phyloP scores from a whole-genome alignment of 2,797 vertebrate species.

The Melopsittacus undulatus region DNA sequence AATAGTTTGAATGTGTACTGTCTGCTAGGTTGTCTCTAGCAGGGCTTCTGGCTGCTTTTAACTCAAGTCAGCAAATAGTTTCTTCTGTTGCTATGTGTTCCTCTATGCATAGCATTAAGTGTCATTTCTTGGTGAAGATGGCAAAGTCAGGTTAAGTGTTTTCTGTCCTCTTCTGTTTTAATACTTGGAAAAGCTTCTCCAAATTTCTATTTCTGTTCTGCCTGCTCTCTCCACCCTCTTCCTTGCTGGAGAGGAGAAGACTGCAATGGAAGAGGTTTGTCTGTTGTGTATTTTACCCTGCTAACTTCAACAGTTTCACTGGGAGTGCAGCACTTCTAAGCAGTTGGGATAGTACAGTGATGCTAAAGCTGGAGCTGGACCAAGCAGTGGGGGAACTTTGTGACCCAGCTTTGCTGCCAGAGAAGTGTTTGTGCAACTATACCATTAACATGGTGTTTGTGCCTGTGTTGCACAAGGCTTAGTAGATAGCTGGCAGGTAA shows the following conservation, averaged over 20 bases:
- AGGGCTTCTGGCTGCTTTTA: not conserved
- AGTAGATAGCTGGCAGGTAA: not conserved
- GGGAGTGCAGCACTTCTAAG: not conserved
- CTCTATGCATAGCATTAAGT: not conserved
- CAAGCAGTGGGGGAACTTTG: not conserved
- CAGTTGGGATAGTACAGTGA: rapidly evolving
- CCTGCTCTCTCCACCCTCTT: not conserved
- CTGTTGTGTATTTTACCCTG: not conserved
- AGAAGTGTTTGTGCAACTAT: not conserved
- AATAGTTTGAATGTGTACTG: rapidly evolving
- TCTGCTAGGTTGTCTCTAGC: not conserved
- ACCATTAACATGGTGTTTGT: not conserved
- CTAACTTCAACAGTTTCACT: not conserved
- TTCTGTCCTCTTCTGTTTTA: not conserved
- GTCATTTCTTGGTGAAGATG: not conserved
- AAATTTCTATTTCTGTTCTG: not conserved
- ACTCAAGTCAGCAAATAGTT: not conserved
- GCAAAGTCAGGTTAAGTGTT: not conserved
- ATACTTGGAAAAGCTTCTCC: not conserved
- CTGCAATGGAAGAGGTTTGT: not conserved
- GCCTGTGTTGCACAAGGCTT: not conserved
- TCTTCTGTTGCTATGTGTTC: not conserved
- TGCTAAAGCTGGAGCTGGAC: not conserved
- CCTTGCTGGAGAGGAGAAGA: not conserved
- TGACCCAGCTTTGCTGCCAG: not conserved